phyloP scores from a whole-genome alignment of 2,888 invertebrate species.

The Eristalis tenax region DNA sequence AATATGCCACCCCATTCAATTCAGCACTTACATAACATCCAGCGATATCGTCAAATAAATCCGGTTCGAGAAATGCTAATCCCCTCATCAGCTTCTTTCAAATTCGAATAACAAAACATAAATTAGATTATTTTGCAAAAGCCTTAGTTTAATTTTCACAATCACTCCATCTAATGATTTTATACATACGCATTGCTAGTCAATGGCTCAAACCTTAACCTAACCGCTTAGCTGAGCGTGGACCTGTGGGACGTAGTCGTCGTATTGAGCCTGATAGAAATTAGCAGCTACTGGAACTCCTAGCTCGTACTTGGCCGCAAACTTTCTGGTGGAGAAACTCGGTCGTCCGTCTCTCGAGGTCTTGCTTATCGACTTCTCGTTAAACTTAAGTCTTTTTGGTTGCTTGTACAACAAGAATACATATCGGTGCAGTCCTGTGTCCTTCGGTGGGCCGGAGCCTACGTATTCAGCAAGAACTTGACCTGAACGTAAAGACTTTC shows the following conservation, averaged over 20 bases:
- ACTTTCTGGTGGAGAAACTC: slow-evolving; percentile 86
- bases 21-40: slow-evolving; percentile 50
- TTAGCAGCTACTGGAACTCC: slow-evolving; percentile 90
- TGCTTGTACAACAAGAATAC: slow-evolving; percentile 90
- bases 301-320: slow-evolving; percentile 87
- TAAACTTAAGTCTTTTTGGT: slow-evolving; percentile 83
- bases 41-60: slow-evolving; percentile 22
- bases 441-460: slow-evolving; percentile 92
- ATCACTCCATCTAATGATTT: slow-evolving; percentile 33
- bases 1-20: slow-evolving; percentile 48
- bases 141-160: slow-evolving; percentile 17
- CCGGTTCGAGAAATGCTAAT: slow-evolving; percentile 50
- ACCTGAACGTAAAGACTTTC: slow-evolving; percentile 86
- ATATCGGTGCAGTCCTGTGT: slow-evolving; percentile 89
- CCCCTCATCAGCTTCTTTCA: not conserved
- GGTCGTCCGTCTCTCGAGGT: slow-evolving; percentile 82
- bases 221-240: slow-evolving; percentile 72
- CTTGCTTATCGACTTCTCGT: slow-evolving; percentile 81
- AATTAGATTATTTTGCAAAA: slow-evolving; percentile 45
- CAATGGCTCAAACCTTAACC: not conserved
- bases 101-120: slow-evolving; percentile 26
- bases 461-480: slow-evolving; percentile 90
- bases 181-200: slow-evolving; percentile 13
- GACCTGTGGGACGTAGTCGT: slow-evolving; percentile 83
- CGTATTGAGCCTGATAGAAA: slow-evolving; percentile 89